A percentile compares a stretch with the other conserved stretches of the same genome.
These are phyloP conservation scores for Axis porcinus DNA, from an alignment of 2,113 vertebrate genomes.

Conservation along the genomic window DNA sequence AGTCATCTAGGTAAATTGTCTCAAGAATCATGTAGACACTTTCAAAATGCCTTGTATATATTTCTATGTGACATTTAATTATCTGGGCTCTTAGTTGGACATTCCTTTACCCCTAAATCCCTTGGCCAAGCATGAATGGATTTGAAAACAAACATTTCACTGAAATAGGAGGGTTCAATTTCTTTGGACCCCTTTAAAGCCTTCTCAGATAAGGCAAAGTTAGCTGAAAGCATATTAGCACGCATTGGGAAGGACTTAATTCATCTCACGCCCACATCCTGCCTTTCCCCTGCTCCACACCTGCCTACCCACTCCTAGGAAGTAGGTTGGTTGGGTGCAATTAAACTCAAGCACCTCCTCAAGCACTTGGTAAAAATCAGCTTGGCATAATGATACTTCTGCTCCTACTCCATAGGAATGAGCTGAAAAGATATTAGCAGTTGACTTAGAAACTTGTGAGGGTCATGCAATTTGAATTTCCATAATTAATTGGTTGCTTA, in stretches of 20 bases:
- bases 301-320: slow-evolving; percentile 37
- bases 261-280: slow-evolving; percentile 37
- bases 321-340: slow-evolving; percentile 51
- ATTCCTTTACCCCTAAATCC: slow-evolving; percentile 7
- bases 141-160: slow-evolving; percentile 37
- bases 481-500: slow-evolving; percentile 31
- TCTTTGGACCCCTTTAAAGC: slow-evolving; percentile 4
- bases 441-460: slow-evolving; percentile 44
- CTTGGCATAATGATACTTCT: slow-evolving; percentile 19
- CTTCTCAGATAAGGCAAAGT: slow-evolving; percentile 12
- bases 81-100: not conserved
- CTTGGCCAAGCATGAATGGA: not conserved
- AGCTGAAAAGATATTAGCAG: slow-evolving; percentile 38
- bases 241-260: slow-evolving; percentile 23
- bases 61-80: slow-evolving; percentile 22
- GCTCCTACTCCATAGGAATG: slow-evolving; percentile 20
- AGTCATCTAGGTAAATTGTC: not conserved
- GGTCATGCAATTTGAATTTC: slow-evolving; percentile 36
- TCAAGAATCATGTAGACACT: slow-evolving; percentile 19
- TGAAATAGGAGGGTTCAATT: not conserved
- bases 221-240: slow-evolving; percentile 43
- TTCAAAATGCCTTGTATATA: not conserved
- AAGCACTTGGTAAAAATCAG: slow-evolving; percentile 50
- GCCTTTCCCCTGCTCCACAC: slow-evolving; percentile 37
- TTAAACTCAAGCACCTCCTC: slow-evolving; percentile 60